Evolutionary conservation across 1,140 invertebrate genomes (phyloP), one percentile per base, ranked within the genome.

Genomic region (Lepidotrigona ventralis): DNA sequence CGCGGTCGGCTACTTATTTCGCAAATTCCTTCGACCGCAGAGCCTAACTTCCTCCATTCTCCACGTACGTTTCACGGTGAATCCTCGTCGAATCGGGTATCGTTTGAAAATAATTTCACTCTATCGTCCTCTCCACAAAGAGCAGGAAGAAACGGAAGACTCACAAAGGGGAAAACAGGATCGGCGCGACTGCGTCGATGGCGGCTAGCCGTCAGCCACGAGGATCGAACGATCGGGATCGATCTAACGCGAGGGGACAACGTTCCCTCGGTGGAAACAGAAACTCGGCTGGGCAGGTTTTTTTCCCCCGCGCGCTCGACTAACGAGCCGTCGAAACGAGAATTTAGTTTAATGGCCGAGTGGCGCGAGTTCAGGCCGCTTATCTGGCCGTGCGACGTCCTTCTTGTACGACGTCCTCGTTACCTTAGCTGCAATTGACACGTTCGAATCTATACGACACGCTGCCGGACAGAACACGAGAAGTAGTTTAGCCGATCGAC

Each of bases 321-420:
- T 90, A 90, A 90, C 88, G 86, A 90, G 89, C 85, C 78, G 85
- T 85, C 86, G 86, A 88, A 76, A 71, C 72, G 79, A 81, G 81
- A 84, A 88, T 90, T 88, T 90, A 88, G 84, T 88, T 88, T 88
- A 90, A 89, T 86, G 86, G 81, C 75, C 84, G 69, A 71, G 73
- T 70, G 60, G 53, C 60, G 29, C 77, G 70, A 69, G 80, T 58
- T 64, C 51, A 46, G 58, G 73, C 60, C 63, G 87, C 87, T 84
- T 86, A 86, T 88, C 87, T 81, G 33, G 51, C 58, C 72, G n/a
- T 26, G 64, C 82, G 87, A 82, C 75, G 74, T 85, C 66, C 79
- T 88, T 76, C 86, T 87, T 85, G 85, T 85, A 89, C 80, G 79
- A 90, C 86, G 86, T 90, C 85, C 84, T 85, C 83, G 88, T 89